A percentile compares a stretch with the other conserved stretches of the same genome.
These are phyloP conservation scores for Calycopis cecrops DNA, from an alignment of 1,140 invertebrate species.

Conservation along the genomic window DNA sequence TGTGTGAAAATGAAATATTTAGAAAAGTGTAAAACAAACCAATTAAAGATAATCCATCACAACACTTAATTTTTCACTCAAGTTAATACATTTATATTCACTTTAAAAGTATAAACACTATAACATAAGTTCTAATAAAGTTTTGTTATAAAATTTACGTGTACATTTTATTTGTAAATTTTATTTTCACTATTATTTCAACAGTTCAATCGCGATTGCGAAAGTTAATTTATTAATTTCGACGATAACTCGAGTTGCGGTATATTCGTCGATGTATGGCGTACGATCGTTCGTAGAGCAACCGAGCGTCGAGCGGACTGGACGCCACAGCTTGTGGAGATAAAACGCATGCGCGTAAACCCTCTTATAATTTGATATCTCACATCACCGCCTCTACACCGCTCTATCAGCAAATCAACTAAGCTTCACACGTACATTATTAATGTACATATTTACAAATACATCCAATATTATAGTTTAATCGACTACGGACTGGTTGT, in stretches of 20 bases:
- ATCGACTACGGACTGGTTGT: too few relatives aligned
- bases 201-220: constrained; percentile 22
- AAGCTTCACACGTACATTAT: constrained; percentile 42
- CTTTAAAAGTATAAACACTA: background rate
- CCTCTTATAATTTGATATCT: constrained; percentile 70
- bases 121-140: background rate
- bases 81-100: background rate
- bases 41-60: constrained; percentile 6
- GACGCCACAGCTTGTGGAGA: constrained; percentile 34
- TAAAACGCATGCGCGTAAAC: constrained; percentile 55
- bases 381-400: constrained; percentile 61
- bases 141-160: background rate
- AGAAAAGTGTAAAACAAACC: background rate
- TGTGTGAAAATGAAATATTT: too few relatives aligned
- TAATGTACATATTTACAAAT: too few relatives aligned
- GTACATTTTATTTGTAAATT: too few relatives aligned
- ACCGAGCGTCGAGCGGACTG: constrained; percentile 56
- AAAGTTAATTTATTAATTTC: constrained; percentile 23
- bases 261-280: constrained; percentile 30
- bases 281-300: constrained; percentile 44
- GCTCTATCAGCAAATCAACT: constrained; percentile 58
- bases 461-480: too few relatives aligned
- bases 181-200: background rate
- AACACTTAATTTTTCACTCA: background rate
- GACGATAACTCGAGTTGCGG: constrained; percentile 38